A percentile compares a stretch with the other conserved stretches of the same genome.
Evolutionary conservation across 2,113 vertebrate genomes (phyloP).

Genomic region (Oncorhynchus clarkii): DNA sequence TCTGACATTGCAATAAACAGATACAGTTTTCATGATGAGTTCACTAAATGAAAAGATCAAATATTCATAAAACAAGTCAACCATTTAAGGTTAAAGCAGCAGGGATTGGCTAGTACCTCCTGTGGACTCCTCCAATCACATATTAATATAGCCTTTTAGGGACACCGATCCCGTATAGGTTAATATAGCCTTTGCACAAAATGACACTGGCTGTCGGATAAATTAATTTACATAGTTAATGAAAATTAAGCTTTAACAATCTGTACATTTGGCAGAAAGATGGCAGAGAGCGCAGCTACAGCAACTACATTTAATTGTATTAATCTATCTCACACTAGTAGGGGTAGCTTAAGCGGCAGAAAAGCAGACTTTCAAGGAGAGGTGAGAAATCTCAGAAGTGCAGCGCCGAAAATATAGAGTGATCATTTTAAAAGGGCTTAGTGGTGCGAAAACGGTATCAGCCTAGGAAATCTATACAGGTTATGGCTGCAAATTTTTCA

Average conservation of each 20-base stretch:
- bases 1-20: constrained; percentile 32
- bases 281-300: constrained; percentile 16
- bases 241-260: constrained; percentile 46
- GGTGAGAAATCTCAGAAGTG: constrained; percentile 32
- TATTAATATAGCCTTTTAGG: constrained; percentile 45
- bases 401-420: constrained; percentile 2
- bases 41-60: constrained; percentile 54
- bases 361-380: constrained; percentile 14
- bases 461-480: not conserved
- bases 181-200: constrained; percentile 51
- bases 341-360: constrained; percentile 10
- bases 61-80: constrained; percentile 51
- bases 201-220: constrained; percentile 63
- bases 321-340: constrained; percentile 33
- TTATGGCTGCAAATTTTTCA: not conserved
- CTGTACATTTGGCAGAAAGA: constrained; percentile 58
- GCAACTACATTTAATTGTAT: constrained; percentile 37
- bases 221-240: constrained; percentile 59
- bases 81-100: constrained; percentile 50
- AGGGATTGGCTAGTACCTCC: constrained; percentile 37
- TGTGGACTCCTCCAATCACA: constrained; percentile 35
- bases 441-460: not conserved
- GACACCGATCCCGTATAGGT: not conserved
- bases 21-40: constrained; percentile 47
- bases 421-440: constrained; percentile 29